A percentile compares a stretch with the other conserved stretches of the same genome.
Conservation (phyloP, 2,888 invertebrate genomes). For the Litoditis marina region DNA sequence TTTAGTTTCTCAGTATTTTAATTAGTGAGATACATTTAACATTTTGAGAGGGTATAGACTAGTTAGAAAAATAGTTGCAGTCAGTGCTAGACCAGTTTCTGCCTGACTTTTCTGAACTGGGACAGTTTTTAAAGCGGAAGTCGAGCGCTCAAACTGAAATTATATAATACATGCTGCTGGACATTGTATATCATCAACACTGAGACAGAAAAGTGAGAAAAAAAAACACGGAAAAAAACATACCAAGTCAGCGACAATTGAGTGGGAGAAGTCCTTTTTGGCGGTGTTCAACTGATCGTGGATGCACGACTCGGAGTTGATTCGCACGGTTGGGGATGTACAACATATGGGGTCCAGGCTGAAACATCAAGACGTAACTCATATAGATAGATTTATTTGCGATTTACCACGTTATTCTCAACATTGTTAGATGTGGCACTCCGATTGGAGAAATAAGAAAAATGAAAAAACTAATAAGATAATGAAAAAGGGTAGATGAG, state of each 20-base stretch:
- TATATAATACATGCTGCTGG: background rate
- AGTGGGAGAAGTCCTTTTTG: constrained; percentile 39
- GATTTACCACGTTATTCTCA: no score
- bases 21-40: no score
- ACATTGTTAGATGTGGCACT: background rate
- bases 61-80: no score
- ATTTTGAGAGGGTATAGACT: no score
- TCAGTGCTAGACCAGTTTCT: no score
- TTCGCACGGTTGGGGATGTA: constrained; percentile 45
- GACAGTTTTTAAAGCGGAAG: no score
- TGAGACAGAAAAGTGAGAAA: background rate
- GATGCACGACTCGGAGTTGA: constrained; percentile 50
- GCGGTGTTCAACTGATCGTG: constrained; percentile 54
- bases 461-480: background rate
- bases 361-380: constrained; percentile 9
- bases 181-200: background rate
- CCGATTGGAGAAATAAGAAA: background rate
- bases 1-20: no score
- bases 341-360: constrained; percentile 60
- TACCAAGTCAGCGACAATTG: constrained; percentile 43
- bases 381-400: no score
- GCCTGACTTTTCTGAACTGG: no score
- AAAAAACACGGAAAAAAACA: background rate
- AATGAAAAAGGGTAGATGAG: background rate
- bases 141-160: no score